phyloP scores from a whole-genome alignment of 2,113 vertebrate species.

The Sturnira hondurensis region DNA sequence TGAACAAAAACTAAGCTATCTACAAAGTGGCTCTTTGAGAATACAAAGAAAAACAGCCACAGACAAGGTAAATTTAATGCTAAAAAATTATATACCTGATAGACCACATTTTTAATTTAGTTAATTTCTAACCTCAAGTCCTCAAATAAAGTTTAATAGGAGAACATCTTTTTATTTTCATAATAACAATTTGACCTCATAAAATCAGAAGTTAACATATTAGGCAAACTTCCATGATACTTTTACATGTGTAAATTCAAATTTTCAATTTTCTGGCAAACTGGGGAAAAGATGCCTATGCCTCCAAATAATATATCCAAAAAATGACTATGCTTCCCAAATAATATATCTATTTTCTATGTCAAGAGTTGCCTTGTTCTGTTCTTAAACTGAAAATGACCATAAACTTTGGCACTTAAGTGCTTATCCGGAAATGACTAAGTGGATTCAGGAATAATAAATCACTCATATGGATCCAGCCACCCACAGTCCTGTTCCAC shows the following conservation, averaged over 20 bases:
- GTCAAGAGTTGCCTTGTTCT: not conserved
- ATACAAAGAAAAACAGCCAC: not conserved
- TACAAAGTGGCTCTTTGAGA: slow-evolving; percentile 54
- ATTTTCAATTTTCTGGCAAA: not conserved
- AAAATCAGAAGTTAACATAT: slow-evolving; percentile 16
- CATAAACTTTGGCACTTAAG: slow-evolving; percentile 45
- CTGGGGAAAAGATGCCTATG: not conserved
- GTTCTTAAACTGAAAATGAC: slow-evolving; percentile 25
- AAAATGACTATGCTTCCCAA: not conserved
- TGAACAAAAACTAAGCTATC: slow-evolving; percentile 65
- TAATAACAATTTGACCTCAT: not conserved
- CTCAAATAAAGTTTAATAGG: not conserved
- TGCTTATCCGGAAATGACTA: slow-evolving; percentile 61
- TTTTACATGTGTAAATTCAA: not conserved
- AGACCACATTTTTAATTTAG: not conserved
- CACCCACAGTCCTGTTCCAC: slow-evolving; percentile 69
- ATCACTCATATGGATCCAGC: slow-evolving; percentile 60
- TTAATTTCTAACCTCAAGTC: not conserved
- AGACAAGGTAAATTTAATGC: not conserved
- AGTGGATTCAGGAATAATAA: slow-evolving; percentile 56
- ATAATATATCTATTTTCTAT: not conserved
- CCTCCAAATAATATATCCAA: not conserved
- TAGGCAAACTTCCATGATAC: not conserved
- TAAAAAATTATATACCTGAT: not conserved
- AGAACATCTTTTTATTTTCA: not conserved